A percentile compares a stretch with the other conserved stretches of the same genome.
Evolutionary conservation across 2,888 invertebrate genomes (phyloP).

Genomic region (Mylabris sibirica): DNA sequence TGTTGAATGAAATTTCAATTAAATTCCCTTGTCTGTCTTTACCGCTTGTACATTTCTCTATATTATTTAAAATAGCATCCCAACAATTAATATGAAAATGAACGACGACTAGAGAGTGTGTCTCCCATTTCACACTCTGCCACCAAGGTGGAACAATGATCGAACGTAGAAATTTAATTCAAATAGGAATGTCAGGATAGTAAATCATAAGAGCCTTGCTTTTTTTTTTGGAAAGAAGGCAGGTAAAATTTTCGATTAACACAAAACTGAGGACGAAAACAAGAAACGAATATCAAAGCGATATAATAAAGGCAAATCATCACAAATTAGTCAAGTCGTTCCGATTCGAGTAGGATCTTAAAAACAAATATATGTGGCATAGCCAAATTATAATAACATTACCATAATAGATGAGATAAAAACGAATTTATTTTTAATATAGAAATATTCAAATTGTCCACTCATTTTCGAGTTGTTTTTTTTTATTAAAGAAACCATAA

Average conservation of each 20-base stretch:
- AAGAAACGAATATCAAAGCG: not conserved
- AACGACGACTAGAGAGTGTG: not conserved
- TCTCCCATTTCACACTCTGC: not conserved
- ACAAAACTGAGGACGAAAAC: not conserved
- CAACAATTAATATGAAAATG: slow-evolving; percentile 11
- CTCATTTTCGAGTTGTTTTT: not conserved
- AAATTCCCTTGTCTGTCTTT: not conserved
- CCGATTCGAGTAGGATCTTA: not conserved
- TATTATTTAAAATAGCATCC: not conserved
- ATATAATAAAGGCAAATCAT: not conserved
- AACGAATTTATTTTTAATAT: not conserved
- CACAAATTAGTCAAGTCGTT: not conserved
- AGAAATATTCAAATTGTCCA: not conserved
- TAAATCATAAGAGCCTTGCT: slow-evolving; percentile 11
- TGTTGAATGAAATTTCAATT: slow-evolving; percentile 4
- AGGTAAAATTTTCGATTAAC: slow-evolving; percentile 14
- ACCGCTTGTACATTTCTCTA: not conserved
- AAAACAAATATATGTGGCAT: not conserved
- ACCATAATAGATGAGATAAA: not conserved
- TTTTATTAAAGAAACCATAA: slow-evolving; percentile 7
- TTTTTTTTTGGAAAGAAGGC: not conserved
- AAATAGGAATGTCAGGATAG: slow-evolving; percentile 10
- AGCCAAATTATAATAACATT: not conserved
- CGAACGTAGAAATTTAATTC: slow-evolving; percentile 12
- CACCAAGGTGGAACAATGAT: slow-evolving; percentile 14